Conservation (phyloP, 1,140 invertebrate species). For the Ganaspis sp. region DNA sequence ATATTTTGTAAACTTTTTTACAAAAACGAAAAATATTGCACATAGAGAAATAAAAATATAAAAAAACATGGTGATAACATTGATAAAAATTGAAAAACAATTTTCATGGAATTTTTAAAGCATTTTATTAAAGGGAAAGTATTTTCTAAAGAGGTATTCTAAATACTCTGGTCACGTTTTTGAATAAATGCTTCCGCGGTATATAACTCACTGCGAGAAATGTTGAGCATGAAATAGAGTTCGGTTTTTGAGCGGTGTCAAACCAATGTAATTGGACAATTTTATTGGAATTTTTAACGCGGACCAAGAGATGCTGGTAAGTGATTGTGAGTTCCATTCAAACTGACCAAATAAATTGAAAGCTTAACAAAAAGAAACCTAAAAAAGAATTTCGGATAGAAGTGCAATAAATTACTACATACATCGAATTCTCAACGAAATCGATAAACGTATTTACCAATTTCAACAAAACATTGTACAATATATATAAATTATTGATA, state of each 20-base stretch:
- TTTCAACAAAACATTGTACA: no score
- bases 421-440: background rate
- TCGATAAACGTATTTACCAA: background rate
- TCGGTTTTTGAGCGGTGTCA: slow-evolving; percentile 52
- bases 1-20: no score
- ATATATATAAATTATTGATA: no score
- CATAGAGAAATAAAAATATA: no score
- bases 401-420: background rate
- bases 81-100: no score
- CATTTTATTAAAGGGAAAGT: slow-evolving; percentile 33
- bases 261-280: slow-evolving; percentile 36
- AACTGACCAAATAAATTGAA: background rate
- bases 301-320: slow-evolving; percentile 53
- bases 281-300: slow-evolving; percentile 17
- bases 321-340: slow-evolving; percentile 36
- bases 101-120: slow-evolving; percentile 21
- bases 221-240: slow-evolving; percentile 44
- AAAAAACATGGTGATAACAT: no score
- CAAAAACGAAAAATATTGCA: no score
- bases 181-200: slow-evolving; percentile 58
- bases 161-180: slow-evolving; percentile 61
- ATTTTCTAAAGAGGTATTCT: slow-evolving; percentile 41
- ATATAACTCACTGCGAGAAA: slow-evolving; percentile 60
- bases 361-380: background rate
- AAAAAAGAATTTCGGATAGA: background rate